Evolutionary conservation across 2,888 invertebrate species (phyloP), one percentile per base, ranked within the genome.

Genomic region (Zaprionus bogoriensis): DNA sequence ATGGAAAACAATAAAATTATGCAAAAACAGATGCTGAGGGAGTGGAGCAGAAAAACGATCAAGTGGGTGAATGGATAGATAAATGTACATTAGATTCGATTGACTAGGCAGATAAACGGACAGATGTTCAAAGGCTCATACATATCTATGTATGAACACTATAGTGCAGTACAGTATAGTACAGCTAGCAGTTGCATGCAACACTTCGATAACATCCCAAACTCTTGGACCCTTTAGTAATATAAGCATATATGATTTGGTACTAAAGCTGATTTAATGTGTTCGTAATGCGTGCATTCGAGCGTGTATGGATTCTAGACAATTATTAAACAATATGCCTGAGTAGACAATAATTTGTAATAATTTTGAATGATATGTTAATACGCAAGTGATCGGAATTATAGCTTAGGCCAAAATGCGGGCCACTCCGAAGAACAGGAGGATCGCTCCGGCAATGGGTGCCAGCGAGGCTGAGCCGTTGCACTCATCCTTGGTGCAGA

Each of bases 401-500:
- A 10, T 2, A 1, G 4, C 9, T 81, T 87, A 89, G 57, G 85
- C 77, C 53, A 89, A 63, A 28, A 90, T 17, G 20, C 87, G 90
- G 12, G 90, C 87, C 38, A 90, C 57, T 1, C 76, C 86, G 46
- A 90, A 88, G 69, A 88, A 86, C 4, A 89, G 20, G 2, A 89
- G 47, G 39, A 90, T 81, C 2, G 88, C 82, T 1, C 75, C 69
- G 6, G 80, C 87, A 42, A 89, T 77, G 23, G 89, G 89, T 12
- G 77, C 77, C 32, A 81, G 41, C 30, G 78, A 58, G 23, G 78
- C 59, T 44, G 90, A 81, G 10, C 88, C 77, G 38, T 90, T 91
- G 67, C 90, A 90, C 48, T 84, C 74, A 48, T 90, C 79, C 39
- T 74, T 71, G 25, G 68, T 54, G 65, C 90, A 90, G 4, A 90